Percentiles rank a stretch among this genome's conserved stretches.
phyloP scores from a whole-genome alignment of 2,797 vertebrate species.

The Emydoidea blandingii region DNA sequence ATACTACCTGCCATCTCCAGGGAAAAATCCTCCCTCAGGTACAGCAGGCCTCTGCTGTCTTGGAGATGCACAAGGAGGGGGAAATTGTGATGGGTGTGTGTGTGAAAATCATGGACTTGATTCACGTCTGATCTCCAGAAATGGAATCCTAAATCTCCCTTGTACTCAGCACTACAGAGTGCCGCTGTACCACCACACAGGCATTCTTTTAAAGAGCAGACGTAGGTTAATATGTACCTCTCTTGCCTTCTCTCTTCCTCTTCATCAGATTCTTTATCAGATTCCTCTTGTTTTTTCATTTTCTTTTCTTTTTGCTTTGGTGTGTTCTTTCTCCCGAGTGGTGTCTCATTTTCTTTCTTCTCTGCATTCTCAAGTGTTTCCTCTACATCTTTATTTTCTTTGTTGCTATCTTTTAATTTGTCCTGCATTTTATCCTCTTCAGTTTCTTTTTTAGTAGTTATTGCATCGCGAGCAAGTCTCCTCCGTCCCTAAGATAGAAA shows the following conservation, averaged over 20 bases:
- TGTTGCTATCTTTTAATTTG: conserved; percentile 83
- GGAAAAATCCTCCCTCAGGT: neutral
- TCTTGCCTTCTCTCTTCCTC: conserved; percentile 85
- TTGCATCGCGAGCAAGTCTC: conserved; percentile 74
- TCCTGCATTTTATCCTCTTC: conserved; percentile 83
- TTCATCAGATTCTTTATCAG: conserved; percentile 91
- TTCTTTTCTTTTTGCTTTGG: conserved; percentile 83
- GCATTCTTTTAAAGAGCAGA: neutral
- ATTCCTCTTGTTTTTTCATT: conserved; percentile 83
- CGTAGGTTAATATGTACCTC: conserved; percentile 60
- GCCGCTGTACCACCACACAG: neutral
- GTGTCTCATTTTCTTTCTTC: conserved; percentile 80
- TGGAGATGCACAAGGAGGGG: neutral
- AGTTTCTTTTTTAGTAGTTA: conserved; percentile 82
- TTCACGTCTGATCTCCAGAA: neutral
- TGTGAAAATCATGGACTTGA: fast-evolving
- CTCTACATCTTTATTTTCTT: conserved; percentile 82
- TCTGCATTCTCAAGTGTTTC: conserved; percentile 77
- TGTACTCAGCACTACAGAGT: neutral
- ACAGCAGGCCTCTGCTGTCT: neutral
- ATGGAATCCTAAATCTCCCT: neutral
- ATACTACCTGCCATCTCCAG: neutral
- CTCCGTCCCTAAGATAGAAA: conserved; percentile 77
- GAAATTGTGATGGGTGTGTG: neutral
- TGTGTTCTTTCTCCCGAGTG: conserved; percentile 77